Conservation (phyloP, 2,888 invertebrate species). For the Octodonta nipae region DNA sequence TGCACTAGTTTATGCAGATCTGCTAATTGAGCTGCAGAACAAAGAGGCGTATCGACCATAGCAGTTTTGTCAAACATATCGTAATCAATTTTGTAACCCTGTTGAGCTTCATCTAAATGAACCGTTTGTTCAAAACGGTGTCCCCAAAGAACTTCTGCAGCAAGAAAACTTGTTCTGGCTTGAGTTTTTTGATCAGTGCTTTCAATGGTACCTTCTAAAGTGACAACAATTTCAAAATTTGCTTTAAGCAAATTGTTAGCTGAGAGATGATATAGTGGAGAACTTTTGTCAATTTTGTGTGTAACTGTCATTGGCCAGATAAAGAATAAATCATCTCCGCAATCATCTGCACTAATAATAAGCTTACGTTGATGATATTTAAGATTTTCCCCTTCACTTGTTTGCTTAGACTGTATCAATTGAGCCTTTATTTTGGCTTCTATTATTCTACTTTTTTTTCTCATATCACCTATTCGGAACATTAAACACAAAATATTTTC, state of each 20-base stretch:
- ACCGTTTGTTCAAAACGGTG: conserved; percentile 72
- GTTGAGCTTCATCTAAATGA: conserved; percentile 49
- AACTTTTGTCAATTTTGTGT: conserved; percentile 71
- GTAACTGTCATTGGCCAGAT: conserved; percentile 92
- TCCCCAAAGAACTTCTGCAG: conserved; percentile 73
- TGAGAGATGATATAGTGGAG: conserved; percentile 79
- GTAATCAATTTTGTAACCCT: conserved; percentile 69
- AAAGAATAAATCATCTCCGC: conserved; percentile 77
- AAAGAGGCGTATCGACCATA: conserved; percentile 71
- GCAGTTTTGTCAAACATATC: conserved; percentile 70
- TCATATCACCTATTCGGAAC: conserved; percentile 81
- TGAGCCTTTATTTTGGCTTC: conserved; percentile 79
- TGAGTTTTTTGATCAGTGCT: conserved; percentile 74
- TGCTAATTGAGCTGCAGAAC: conserved; percentile 55
- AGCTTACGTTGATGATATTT: conserved; percentile 72
- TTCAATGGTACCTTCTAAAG: conserved; percentile 44
- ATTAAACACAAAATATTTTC: conserved; percentile 68
- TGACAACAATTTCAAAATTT: conserved; percentile 12
- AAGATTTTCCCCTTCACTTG: conserved; percentile 67
- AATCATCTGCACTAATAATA: conserved; percentile 50
- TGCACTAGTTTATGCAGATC: conserved; percentile 22
- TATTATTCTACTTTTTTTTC: conserved; percentile 58
- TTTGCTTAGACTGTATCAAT: conserved; percentile 58
- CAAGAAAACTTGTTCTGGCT: conserved; percentile 65
- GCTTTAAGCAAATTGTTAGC: conserved; percentile 41